Base-by-base conservation (phyloP, 2,888 invertebrate genomes). In the Thymelicus sylvestris region DNA sequence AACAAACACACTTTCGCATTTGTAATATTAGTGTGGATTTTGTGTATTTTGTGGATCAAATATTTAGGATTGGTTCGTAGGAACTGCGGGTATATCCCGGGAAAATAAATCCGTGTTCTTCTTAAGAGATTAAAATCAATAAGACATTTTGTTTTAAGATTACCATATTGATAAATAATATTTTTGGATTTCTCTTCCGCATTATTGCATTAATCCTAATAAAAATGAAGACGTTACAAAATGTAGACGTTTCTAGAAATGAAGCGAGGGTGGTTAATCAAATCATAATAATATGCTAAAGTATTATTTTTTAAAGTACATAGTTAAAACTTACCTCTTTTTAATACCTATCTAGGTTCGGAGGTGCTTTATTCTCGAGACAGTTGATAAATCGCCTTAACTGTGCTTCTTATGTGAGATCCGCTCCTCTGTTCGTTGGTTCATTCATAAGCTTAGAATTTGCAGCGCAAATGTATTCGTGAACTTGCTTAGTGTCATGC, bases 401-500 rank as follows among this genome's bases (percentile, higher is more conserved):
- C 41, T 65, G 39, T 55, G 12, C 38, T 41, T 19, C 19, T 41
- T 19, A 41, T 55, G n/a, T 24, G 41, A 66, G 41, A 50, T 55
- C 55, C 15, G 41, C 52, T 39, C 6, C 13, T 0, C 31, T 3
- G 31, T 31, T 31, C 31, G 52, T 55, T 71, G 61, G 55, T 66
- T 62, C 66, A 71, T 71, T 71, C 66, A 71, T 71, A 57, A 71
- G 66, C 15, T 71, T 47, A 48, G 39, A 55, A 66, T 61, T 71
- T 71, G 55, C 66, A 55, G 55, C 62, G 60, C 60, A 52, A 66
- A 62, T 66, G 66, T 60, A 66, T 60, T 61, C 52, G 39, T n/a
- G 44, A 66, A 47, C 61, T 66, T 38, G 71, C 62, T 62, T 65
- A 66, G 66, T 71, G 61, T 66, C 61, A 55, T 71, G 55, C 66